Conservation (phyloP, 2,113 vertebrate genomes). For the Aspidoscelis tigris region DNA sequence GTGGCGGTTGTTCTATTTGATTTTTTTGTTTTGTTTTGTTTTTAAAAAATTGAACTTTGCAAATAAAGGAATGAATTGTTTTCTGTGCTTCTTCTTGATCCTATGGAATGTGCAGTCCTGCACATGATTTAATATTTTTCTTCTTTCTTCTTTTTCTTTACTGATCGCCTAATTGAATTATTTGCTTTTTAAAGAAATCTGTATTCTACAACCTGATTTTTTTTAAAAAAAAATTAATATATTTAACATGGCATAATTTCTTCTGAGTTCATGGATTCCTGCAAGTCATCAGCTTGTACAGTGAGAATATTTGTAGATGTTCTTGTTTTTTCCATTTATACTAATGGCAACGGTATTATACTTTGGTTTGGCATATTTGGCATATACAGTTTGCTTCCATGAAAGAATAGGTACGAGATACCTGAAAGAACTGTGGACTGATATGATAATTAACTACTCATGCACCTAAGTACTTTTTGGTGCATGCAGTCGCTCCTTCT, state of each 20-base stretch:
- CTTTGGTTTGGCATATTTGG: neutral
- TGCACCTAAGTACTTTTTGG: neutral
- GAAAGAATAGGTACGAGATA: neutral
- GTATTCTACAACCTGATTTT: neutral
- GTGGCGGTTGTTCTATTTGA: no score
- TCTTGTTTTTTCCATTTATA: neutral
- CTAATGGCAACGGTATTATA: neutral
- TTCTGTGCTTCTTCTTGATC: no score
- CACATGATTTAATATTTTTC: neutral
- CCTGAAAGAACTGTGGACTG: neutral
- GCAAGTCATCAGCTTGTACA: neutral
- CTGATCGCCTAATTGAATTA: neutral
- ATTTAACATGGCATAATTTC: neutral
- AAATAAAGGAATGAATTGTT: no score
- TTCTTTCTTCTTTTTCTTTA: neutral
- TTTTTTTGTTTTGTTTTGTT: no score
- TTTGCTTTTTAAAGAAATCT: neutral
- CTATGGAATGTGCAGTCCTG: no score
- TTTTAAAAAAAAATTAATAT: neutral
- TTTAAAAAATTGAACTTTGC: no score
- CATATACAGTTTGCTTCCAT: neutral
- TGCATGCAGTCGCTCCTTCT: neutral
- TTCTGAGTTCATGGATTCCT: neutral
- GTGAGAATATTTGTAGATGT: neutral
- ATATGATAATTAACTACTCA: neutral